Conservation (phyloP, 1,140 invertebrate species). For the Yoshiicerus persimilis region DNA sequence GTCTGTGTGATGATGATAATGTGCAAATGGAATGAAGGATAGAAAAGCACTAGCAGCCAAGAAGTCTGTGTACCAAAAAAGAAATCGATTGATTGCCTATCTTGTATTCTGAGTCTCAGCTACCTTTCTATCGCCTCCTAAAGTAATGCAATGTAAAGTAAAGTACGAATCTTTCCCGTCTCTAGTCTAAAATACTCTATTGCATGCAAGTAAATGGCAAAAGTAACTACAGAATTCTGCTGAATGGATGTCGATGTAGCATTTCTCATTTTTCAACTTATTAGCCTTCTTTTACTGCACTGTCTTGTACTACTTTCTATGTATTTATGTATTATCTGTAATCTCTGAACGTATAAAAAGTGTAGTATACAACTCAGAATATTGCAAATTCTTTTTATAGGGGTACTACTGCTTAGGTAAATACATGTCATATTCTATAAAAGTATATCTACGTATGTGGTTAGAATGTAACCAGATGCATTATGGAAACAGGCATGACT, state of each 20-base stretch:
- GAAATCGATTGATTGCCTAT: neutral
- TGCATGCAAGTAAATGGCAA: neutral
- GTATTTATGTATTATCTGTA: too few relatives aligned
- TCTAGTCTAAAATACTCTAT: neutral
- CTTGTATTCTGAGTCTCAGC: neutral
- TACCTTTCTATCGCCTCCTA: neutral
- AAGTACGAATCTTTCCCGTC: too few relatives aligned
- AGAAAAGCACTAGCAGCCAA: neutral
- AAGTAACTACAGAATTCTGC: neutral
- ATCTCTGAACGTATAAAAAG: too few relatives aligned
- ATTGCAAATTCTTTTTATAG: too few relatives aligned
- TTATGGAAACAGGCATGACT: too few relatives aligned
- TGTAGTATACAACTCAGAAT: too few relatives aligned
- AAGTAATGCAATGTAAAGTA: neutral
- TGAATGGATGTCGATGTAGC: neutral
- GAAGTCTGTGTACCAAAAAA: neutral
- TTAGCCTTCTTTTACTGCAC: neutral
- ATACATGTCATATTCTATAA: too few relatives aligned
- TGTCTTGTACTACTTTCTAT: too few relatives aligned
- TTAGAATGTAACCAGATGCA: neutral
- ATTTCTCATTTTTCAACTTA: neutral
- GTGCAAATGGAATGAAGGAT: conserved; percentile 13
- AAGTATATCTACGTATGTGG: too few relatives aligned
- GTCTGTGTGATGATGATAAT: neutral
- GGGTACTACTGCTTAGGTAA: too few relatives aligned